phyloP scores from a whole-genome alignment of 37 sponge, comb jelly and placozoan species.

The Mnemiopsis leidyi region DNA sequence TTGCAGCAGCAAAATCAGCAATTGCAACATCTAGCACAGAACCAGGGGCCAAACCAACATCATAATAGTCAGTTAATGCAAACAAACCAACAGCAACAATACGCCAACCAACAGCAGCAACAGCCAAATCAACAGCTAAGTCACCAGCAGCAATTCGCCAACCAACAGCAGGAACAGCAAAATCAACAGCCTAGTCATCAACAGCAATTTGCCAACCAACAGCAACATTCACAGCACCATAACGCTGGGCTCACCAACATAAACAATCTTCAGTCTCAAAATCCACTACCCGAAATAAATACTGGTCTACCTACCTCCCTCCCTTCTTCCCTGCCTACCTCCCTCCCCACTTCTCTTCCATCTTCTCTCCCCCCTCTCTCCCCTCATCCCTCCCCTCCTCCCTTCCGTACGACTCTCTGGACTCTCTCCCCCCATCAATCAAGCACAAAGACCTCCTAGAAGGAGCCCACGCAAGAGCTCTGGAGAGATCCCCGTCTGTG shows the following conservation, averaged over 20 bases:
- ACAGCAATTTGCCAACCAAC: neutral
- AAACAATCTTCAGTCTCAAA: too few relatives aligned
- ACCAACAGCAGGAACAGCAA: neutral
- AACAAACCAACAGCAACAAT: neutral
- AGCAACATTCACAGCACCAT: neutral
- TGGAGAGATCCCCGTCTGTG: conserved; percentile 51
- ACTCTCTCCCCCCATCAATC: neutral
- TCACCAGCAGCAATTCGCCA: neutral
- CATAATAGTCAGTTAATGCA: neutral
- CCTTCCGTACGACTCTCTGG: neutral
- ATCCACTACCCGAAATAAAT: too few relatives aligned
- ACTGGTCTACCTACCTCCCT: neutral
- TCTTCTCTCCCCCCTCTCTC: neutral
- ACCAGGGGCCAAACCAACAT: neutral
- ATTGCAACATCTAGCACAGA: neutral
- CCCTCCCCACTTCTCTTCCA: neutral
- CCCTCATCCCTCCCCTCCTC: neutral
- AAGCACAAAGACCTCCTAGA: conserved; percentile 41
- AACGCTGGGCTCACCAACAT: neutral
- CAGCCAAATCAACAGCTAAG: neutral
- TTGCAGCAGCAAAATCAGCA: neutral
- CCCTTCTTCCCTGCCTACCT: neutral
- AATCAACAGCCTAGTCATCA: neutral
- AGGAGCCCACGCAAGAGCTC: neutral
- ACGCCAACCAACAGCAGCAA: neutral